Evolutionary conservation across 1,140 invertebrate species (phyloP), one percentile per base, ranked within the genome.

Genomic region (Apis florea): DNA sequence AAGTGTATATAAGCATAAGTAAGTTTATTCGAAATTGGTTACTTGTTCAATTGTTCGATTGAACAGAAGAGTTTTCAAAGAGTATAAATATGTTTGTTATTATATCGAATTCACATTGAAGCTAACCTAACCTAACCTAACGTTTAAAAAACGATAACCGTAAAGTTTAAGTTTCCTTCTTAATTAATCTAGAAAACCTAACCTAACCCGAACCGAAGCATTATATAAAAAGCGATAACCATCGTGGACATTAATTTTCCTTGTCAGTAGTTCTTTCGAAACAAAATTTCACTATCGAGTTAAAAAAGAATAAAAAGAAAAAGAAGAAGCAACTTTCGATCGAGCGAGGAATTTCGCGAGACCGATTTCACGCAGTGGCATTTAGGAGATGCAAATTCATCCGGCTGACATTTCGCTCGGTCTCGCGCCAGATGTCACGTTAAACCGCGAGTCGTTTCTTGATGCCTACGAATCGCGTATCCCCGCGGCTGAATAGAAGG

Each of bases 301-400:
- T 24, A 49, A 69, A 69, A 69, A 9, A 19, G 10, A 19, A 40
- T 19, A 53, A 53, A 19, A 31, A 31, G 15, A 9, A 40, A 10
- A 11, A 4, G 47, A 31, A 31, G 68, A 47, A 26, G 21, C 2
- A 31, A 47, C 21, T 67, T 67, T 76, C 74, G 21, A 76, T 67
- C 31, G 26, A n/a, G 2, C 17, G 31, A 71, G 24, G 54, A 71
- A 47, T 79, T 56, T 11, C 53, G 40, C 66, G 40, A 53, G 68
- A 49, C 21, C 68, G 77, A 79, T 79, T 79, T 79, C 77, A 79
- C 77, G 69, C 69, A 72, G 69, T 73, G 79, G 79, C 79, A 81
- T 81, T 81, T 73, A 74, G 63, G 54, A 81, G 75, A 81, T 81
- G 79, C 47, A 81, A 81, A 81, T 81, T 72, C 79, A 31, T 8